Conservation (phyloP, 2,888 invertebrate genomes). For the Troilus luridus region DNA sequence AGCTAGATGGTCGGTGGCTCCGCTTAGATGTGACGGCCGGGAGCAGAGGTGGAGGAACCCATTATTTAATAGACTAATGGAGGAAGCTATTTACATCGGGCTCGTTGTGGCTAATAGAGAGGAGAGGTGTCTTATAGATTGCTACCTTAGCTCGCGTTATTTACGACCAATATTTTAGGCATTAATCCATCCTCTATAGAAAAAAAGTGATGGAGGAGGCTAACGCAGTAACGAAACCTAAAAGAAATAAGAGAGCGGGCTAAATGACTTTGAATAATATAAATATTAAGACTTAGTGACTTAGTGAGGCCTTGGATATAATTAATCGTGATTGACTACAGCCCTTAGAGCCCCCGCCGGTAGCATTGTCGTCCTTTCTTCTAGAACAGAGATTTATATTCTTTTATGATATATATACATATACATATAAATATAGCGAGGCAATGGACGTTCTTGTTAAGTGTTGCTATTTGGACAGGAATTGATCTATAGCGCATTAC, state of each 20-base stretch:
- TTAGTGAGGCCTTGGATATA: slow-evolving; percentile 24
- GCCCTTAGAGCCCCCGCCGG: neutral
- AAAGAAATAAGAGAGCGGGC: neutral
- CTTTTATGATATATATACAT: slow-evolving; percentile 31
- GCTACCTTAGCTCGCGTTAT: neutral
- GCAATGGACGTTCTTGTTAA: slow-evolving; percentile 13
- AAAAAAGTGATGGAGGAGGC: neutral
- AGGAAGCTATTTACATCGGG: slow-evolving; percentile 37
- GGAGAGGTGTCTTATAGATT: neutral
- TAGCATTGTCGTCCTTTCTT: slow-evolving; percentile 37
- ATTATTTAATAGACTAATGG: slow-evolving; percentile 41
- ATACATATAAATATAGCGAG: slow-evolving; percentile 25
- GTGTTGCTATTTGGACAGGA: slow-evolving; percentile 12
- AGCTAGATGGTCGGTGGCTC: neutral
- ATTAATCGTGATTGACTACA: slow-evolving; percentile 12
- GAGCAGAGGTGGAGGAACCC: neutral
- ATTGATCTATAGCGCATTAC: slow-evolving; percentile 32
- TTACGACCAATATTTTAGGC: slow-evolving; percentile 16
- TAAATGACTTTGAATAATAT: slow-evolving; percentile 42
- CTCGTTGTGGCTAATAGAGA: slow-evolving; percentile 32
- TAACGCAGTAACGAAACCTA: neutral
- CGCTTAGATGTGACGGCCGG: neutral
- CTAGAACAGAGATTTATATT: neutral
- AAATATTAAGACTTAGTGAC: slow-evolving; percentile 28
- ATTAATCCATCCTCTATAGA: neutral